phyloP scores from a whole-genome alignment of 2,888 invertebrate genomes.

The Thera britannica region DNA sequence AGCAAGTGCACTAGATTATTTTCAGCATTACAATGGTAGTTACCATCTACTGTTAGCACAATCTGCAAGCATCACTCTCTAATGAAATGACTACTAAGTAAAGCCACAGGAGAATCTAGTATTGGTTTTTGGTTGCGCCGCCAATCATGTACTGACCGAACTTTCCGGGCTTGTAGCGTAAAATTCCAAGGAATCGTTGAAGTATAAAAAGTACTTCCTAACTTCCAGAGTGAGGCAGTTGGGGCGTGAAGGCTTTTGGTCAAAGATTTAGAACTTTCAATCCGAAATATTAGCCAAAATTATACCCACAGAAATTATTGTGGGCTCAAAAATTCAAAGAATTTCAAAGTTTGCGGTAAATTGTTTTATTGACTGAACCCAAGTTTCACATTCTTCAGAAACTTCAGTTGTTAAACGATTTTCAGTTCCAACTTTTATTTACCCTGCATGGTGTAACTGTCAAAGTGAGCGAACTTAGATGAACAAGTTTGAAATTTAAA shows the following conservation, averaged over 20 bases:
- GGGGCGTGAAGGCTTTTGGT: constrained; percentile 33
- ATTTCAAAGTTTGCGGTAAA: neutral
- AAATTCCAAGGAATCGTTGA: constrained; percentile 33
- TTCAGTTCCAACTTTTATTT: neutral
- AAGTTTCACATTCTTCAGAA: neutral
- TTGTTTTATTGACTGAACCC: neutral
- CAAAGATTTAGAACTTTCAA: constrained; percentile 24
- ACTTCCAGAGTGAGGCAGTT: constrained; percentile 29
- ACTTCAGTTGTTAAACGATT: neutral
- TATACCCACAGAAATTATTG: neutral
- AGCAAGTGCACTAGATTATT: too few species aligned
- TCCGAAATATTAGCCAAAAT: constrained; percentile 13
- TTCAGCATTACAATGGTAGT: too few species aligned
- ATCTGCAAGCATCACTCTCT: too few species aligned
- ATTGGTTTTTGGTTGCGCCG: constrained; percentile 5
- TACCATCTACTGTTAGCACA: too few species aligned
- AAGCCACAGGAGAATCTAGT: neutral
- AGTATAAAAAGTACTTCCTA: constrained; percentile 36
- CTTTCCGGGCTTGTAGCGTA: constrained; percentile 32
- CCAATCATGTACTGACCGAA: neutral
- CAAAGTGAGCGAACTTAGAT: too few species aligned
- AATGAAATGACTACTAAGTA: neutral
- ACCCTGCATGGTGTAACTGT: too few species aligned
- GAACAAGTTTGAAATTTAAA: too few species aligned
- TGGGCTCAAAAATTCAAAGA: constrained; percentile 2